A percentile compares a stretch with the other conserved stretches of the same genome.
Conservation (phyloP, 2,888 invertebrate genomes). For the Dasysyrphus tricinctus region DNA sequence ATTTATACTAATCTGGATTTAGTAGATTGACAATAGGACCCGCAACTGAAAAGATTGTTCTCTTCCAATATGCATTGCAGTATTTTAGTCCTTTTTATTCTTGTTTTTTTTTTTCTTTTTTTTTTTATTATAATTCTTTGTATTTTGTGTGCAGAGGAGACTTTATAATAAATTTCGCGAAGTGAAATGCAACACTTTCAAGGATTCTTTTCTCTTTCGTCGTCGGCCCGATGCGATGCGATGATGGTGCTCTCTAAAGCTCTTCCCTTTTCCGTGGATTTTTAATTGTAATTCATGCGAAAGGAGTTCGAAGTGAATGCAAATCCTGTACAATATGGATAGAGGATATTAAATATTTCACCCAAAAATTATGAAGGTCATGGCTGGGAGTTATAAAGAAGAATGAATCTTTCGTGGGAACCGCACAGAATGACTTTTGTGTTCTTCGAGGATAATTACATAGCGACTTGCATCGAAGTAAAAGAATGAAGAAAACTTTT, state of each 20-base stretch:
- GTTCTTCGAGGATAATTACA: constrained; percentile 61
- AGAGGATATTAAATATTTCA: constrained; percentile 32
- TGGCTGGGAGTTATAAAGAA: constrained; percentile 1
- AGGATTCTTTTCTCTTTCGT: constrained; percentile 33
- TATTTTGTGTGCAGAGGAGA: constrained; percentile 11
- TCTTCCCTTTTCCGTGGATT: constrained; percentile 36
- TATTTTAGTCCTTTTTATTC: not conserved
- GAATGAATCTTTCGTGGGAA: constrained; percentile 61
- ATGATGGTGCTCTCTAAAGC: not conserved
- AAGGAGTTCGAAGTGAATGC: constrained; percentile 69
- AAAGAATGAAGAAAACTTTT: constrained; percentile 45
- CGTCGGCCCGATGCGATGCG: not conserved
- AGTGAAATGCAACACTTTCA: constrained; percentile 49
- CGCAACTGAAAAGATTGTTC: constrained; percentile 27
- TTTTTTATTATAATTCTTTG: not conserved
- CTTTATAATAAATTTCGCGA: constrained; percentile 20
- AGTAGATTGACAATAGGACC: constrained; percentile 60
- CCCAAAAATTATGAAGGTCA: constrained; percentile 63
- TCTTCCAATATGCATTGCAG: constrained; percentile 37
- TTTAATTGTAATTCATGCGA: constrained; percentile 71
- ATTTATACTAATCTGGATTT: constrained; percentile 64
- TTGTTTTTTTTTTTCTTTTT: not conserved
- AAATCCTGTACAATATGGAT: constrained; percentile 55
- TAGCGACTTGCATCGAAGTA: constrained; percentile 26
- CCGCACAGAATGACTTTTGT: constrained; percentile 64